Conservation (phyloP, 2,797 vertebrate genomes). For the Sternotherus odoratus region DNA sequence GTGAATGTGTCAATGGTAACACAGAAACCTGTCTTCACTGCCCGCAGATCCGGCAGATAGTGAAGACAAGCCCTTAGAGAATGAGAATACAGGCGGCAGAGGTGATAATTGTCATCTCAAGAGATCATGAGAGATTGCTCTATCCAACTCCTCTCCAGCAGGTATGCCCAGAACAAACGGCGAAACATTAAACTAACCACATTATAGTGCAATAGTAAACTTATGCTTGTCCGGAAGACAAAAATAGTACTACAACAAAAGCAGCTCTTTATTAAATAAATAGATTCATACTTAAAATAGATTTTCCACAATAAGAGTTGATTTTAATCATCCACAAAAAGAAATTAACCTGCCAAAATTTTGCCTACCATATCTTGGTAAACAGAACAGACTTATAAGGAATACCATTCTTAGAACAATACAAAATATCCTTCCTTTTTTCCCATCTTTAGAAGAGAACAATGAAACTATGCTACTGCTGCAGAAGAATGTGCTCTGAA, state of each 20-base stretch:
- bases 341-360: neutral
- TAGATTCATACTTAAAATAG: too few species aligned
- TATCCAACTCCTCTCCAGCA: neutral
- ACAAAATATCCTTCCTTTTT: neutral
- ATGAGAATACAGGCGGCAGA: neutral
- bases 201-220: neutral
- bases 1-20: neutral
- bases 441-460: neutral
- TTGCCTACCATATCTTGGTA: neutral
- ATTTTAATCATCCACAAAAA: neutral
- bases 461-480: neutral
- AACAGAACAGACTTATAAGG: neutral
- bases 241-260: neutral
- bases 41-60: too few species aligned
- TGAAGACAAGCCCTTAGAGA: neutral
- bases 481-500: neutral
- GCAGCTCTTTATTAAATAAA: too few species aligned
- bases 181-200: neutral
- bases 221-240: neutral
- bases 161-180: neutral
- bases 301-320: neutral
- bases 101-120: neutral
- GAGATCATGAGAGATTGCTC: neutral
- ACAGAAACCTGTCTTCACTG: neutral
- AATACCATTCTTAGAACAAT: neutral